A percentile compares a stretch with the other conserved stretches of the same genome.
Conservation (phyloP, 2,888 invertebrate genomes). For the Bellardia pandia region DNA sequence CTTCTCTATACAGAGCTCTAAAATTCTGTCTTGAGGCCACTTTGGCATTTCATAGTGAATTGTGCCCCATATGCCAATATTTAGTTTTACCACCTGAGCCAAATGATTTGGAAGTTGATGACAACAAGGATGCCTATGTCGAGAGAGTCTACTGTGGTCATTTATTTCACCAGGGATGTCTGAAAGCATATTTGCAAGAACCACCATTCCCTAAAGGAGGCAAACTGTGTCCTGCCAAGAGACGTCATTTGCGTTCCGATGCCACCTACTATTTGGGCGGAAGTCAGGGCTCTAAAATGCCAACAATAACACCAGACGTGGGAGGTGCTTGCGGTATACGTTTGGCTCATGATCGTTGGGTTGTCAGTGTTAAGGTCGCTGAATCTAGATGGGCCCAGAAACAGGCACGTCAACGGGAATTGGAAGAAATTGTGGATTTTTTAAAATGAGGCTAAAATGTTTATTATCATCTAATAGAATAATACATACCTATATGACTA, state of each 20-base stretch:
- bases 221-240: constrained; percentile 87
- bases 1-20: constrained; percentile 87
- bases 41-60: constrained; percentile 86
- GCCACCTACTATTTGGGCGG: constrained; percentile 79
- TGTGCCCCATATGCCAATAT: constrained; percentile 87
- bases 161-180: constrained; percentile 88
- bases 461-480: not conserved
- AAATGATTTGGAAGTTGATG: constrained; percentile 85
- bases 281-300: constrained; percentile 64
- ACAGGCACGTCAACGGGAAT: constrained; percentile 89
- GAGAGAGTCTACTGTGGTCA: constrained; percentile 91
- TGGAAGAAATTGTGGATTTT: constrained; percentile 91
- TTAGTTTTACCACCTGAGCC: constrained; percentile 87
- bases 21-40: constrained; percentile 87
- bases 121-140: constrained; percentile 86
- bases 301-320: constrained; percentile 65
- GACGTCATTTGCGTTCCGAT: constrained; percentile 82
- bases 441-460: constrained; percentile 84
- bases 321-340: constrained; percentile 86
- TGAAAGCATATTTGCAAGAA: constrained; percentile 88
- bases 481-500: not conserved
- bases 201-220: constrained; percentile 90
- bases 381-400: constrained; percentile 92
- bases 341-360: constrained; percentile 91
- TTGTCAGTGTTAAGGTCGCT: constrained; percentile 87